These are phyloP conservation scores for Ormyrus rosae DNA, from an alignment of 2,888 invertebrate species.

Conservation along the genomic window DNA sequence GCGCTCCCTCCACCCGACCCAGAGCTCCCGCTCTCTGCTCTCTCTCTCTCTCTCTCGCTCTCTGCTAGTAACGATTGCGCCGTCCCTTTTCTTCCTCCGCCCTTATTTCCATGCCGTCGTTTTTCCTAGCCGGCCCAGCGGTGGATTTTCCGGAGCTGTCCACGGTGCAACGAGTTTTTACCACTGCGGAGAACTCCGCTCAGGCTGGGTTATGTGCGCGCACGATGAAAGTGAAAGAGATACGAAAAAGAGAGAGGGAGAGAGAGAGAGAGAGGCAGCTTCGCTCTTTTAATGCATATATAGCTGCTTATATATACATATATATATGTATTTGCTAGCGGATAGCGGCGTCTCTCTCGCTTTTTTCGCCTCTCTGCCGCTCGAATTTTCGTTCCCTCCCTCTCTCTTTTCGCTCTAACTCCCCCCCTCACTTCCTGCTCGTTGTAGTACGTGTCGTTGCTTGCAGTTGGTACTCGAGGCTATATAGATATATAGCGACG, in stretches of 20 bases:
- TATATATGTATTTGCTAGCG: not conserved
- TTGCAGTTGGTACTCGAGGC: not conserved
- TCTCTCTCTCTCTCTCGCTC: not conserved
- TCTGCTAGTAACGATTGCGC: too few relatives aligned
- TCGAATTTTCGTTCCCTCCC: conserved; percentile 29
- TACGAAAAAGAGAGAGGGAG: not conserved
- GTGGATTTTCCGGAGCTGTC: too few relatives aligned
- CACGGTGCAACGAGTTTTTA: too few relatives aligned
- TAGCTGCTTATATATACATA: not conserved
- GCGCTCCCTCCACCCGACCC: not conserved
- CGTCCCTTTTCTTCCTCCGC: conserved; percentile 16
- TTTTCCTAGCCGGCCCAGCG: too few relatives aligned
- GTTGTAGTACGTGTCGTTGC: not conserved
- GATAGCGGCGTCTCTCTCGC: conserved; percentile 6
- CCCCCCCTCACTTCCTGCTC: conserved; percentile 12
- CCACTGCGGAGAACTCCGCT: too few relatives aligned
- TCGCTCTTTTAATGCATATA: too few relatives aligned
- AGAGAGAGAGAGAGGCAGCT: not conserved
- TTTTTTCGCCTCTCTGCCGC: conserved; percentile 27
- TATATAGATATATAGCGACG: too few relatives aligned
- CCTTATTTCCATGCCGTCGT: too few relatives aligned
- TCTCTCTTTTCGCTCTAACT: conserved; percentile 6
- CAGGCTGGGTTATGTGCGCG: not conserved
- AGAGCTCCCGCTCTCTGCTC: not conserved
- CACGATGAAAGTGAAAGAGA: not conserved